A percentile compares a stretch with the other conserved stretches of the same genome.
phyloP scores from a whole-genome alignment of 2,888 invertebrate genomes.

The Orthosia gothica region DNA sequence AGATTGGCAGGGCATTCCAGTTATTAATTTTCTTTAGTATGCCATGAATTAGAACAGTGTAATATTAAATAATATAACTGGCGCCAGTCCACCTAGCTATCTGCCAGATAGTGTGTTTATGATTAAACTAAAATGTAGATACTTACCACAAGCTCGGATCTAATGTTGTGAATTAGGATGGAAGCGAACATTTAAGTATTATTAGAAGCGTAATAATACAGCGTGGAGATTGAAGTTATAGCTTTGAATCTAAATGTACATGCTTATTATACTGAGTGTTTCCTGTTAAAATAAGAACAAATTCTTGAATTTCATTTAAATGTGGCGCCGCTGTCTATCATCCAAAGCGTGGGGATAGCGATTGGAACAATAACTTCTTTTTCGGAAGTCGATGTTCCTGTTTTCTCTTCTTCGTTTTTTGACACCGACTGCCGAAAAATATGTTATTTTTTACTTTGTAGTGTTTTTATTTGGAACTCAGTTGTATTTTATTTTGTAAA shows the following conservation, averaged over 20 bases:
- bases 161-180: conserved; percentile 52
- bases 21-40: conserved; percentile 4
- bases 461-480: too few relatives aligned
- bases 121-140: conserved; percentile 60
- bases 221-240: conserved; percentile 1
- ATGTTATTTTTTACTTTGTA: too few relatives aligned
- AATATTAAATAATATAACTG: conserved; percentile 26
- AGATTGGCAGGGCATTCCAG: background rate
- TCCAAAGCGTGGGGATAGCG: too few relatives aligned
- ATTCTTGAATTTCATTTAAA: background rate
- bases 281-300: background rate
- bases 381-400: too few relatives aligned
- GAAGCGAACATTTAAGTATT: conserved; percentile 37
- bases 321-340: too few relatives aligned
- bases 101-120: conserved; percentile 58
- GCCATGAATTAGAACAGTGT: conserved; percentile 1
- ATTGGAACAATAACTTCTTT: too few relatives aligned
- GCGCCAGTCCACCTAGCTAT: conserved; percentile 50
- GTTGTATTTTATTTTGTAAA: too few relatives aligned
- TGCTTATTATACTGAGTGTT: conserved; percentile 3
- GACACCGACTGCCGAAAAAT: too few relatives aligned
- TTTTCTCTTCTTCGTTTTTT: too few relatives aligned
- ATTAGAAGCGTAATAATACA: conserved; percentile 24
- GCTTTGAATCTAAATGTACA: conserved; percentile 1
- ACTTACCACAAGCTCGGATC: conserved; percentile 37